These are phyloP conservation scores for Gallinago nigripennis DNA, from an alignment of 2,797 vertebrate species.

Conservation along the genomic window DNA sequence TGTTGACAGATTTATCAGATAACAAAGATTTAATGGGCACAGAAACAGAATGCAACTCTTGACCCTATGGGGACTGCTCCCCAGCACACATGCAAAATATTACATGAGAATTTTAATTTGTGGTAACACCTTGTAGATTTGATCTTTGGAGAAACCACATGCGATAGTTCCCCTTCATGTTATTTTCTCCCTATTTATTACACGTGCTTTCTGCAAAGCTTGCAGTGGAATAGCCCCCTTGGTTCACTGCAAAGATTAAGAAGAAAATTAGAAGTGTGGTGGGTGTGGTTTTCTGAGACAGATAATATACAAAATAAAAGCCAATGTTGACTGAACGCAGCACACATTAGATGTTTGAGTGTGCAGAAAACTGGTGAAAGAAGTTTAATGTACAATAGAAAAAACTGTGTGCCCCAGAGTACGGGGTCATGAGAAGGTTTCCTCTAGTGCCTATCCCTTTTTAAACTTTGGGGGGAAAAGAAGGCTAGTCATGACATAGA, in stretches of 20 bases:
- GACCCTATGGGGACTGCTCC: background rate
- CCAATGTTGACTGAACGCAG: background rate
- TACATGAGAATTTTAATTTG: rapidly evolving
- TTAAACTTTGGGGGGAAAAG: background rate
- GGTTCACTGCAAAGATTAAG: background rate
- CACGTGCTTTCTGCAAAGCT: background rate
- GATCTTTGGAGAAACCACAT: background rate
- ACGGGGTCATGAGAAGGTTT: background rate
- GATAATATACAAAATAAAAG: background rate
- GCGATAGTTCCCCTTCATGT: background rate
- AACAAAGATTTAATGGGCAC: background rate
- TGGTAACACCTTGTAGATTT: background rate
- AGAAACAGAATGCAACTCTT: background rate
- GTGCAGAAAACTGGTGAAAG: background rate
- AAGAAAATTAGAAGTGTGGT: background rate
- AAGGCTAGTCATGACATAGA: background rate
- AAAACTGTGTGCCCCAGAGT: rapidly evolving
- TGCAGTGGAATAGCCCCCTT: background rate
- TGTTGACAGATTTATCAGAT: background rate
- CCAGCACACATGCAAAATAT: background rate
- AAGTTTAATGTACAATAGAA: background rate
- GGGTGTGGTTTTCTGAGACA: background rate
- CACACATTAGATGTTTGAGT: background rate
- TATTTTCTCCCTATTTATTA: background rate
- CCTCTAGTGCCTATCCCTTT: background rate